Evolutionary conservation across 1,140 invertebrate genomes (phyloP), one percentile per base, ranked within the genome.

Genomic region (Meloidogyne exigua): DNA sequence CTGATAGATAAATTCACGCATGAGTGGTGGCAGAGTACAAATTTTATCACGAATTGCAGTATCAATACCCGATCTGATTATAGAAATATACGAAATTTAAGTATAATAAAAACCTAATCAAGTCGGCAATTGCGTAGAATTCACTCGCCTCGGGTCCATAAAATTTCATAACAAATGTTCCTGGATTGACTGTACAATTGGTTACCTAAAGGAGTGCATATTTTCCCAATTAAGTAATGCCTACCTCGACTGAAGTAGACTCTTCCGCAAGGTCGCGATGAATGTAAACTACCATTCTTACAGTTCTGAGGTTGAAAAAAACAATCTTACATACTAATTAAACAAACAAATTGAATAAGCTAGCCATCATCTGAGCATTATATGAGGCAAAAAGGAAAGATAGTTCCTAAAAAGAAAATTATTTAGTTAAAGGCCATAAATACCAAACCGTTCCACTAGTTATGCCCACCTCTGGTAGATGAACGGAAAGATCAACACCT

Each of bases 31-130:
- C 32, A 81, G 44, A 32, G 82, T 74, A 82, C 80, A 81, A 71
- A 81, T 81, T 80, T 81, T 82, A 44, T 83, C 80, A 15, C 81
- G 81, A 66, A 81, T 81, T 2, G 81, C 80, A 11, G 18, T 28
- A 28, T 82, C 81, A 39, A 81, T 81, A n/a, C 81, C 80, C 7
- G 18, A 12, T n/a, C 49, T 57, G 49, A 57, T 7, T 57, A 21
- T n/a, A 5, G 21, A 57, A 57, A 9, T n/a, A n/a, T 7, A n/a
- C 4, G 9, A n/a, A 15, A 1, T 44, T 15, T 0, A n/a, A n/a
- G 18, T 49, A 49, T 18, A 15, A 21, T 57, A 57, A 2, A 32
- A 12, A 64, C 39, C 82, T 68, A 42, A 81, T 81, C 63, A 81
- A 23, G 26, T 81, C 78, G 21, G 75, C 80, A 57, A 81, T 82